Conservation (phyloP, 1,140 invertebrate genomes). For the Drosophila nebulosa region DNA sequence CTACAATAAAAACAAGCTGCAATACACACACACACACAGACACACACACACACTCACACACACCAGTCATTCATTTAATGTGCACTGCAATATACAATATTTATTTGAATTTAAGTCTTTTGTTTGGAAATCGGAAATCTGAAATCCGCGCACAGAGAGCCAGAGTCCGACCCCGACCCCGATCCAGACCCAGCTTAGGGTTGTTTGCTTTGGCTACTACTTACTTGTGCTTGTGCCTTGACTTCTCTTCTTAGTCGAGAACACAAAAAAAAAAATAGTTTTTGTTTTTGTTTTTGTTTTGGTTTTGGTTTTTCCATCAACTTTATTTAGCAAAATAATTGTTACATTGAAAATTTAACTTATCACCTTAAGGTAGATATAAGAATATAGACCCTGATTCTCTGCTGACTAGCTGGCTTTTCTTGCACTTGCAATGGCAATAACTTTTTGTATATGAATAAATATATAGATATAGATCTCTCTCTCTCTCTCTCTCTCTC, state of each 20-base stretch:
- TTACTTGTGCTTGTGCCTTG: constrained; percentile 45
- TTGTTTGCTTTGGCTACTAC: constrained; percentile 71
- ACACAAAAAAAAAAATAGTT: neutral
- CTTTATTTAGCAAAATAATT: constrained; percentile 73
- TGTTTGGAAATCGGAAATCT: constrained; percentile 74
- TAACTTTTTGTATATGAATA: constrained; percentile 25
- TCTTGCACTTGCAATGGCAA: constrained; percentile 67
- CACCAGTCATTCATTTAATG: constrained; percentile 64
- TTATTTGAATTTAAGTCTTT: constrained; percentile 80
- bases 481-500: neutral
- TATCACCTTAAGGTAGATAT: constrained; percentile 47
- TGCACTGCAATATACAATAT: constrained; percentile 77
- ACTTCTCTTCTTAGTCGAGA: constrained; percentile 19
- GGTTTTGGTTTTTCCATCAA: constrained; percentile 56
- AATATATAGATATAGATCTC: neutral
- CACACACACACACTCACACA: constrained; percentile 13
- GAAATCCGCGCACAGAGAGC: constrained; percentile 60
- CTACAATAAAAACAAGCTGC: constrained; percentile 73
- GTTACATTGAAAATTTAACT: constrained; percentile 68
- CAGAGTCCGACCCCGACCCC: constrained; percentile 17
- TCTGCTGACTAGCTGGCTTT: constrained; percentile 73
- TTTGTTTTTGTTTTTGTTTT: constrained; percentile 23
- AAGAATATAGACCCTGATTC: constrained; percentile 37
- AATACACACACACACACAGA: constrained; percentile 30
- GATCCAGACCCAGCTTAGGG: constrained; percentile 27